Evolutionary conservation across 1,140 invertebrate genomes (phyloP), one percentile per base, ranked within the genome.

Genomic region (Zaprionus inermis): DNA sequence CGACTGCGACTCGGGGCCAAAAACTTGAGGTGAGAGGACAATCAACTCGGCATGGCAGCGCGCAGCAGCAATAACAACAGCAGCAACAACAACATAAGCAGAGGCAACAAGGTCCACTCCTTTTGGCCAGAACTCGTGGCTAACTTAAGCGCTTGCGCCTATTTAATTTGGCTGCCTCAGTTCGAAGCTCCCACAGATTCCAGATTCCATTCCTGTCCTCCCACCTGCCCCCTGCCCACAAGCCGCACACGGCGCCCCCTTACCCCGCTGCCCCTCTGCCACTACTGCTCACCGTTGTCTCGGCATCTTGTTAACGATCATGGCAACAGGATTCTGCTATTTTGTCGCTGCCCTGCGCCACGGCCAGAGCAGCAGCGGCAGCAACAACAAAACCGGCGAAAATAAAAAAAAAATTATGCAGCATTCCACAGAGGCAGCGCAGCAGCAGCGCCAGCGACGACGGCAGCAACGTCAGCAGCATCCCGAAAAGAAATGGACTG

Each of bases 291-390:
- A 30, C 55, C 76, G 69, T 86, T 86, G 79, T 86, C 83, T 86
- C 79, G 83, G 83, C 83, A 88, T 88, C 83, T 88, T 88, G 83
- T 88, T 88, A 88, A 88, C 83, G 83, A 88, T 89, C 83, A 89
- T 86, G 84, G 83, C 83, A 88, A 88, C 83, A 88, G 83, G 84
- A 84, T 88, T 88, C 83, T 89, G 83, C 83, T 89, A 88, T 88
- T 88, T 88, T 88, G 83, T 88, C 79, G 82, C 82, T 86, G 82
- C 81, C 78, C 74, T 80, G 73, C 69, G 77, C 78, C 81, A 77
- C 74, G 67, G 52, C 51, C 30, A n/a, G 49, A 34, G 41, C 63
- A 46, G 34, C 24, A 28, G 52, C 51, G 32, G n/a, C 57, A 34
- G 10, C 41, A 72, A 24, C 60, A 63, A 24, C 59, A 57, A 30